Evolutionary conservation across 2,888 invertebrate species (phyloP).

Genomic region (Pogonocherus hispidulus): DNA sequence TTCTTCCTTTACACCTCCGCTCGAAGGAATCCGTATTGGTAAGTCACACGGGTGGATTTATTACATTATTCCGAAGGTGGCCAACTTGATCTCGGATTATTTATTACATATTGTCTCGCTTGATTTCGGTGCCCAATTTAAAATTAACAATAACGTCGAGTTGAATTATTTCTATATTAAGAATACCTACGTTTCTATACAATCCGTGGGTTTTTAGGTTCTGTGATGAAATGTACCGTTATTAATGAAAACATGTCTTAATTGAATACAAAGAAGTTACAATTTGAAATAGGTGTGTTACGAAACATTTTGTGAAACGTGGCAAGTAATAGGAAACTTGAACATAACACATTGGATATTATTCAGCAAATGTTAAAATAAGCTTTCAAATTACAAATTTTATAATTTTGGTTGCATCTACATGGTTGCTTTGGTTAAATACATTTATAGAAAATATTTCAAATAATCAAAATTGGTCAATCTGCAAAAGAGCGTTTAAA

Average conservation of each 20-base stretch:
- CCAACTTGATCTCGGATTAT: conserved; percentile 40
- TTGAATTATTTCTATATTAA: conserved; percentile 44
- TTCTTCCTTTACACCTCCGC: conserved; percentile 27
- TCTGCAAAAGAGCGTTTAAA: too few relatives aligned
- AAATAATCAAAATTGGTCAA: too few relatives aligned
- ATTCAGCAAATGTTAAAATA: too few relatives aligned
- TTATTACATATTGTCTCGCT: conserved; percentile 43
- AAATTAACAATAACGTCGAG: conserved; percentile 38
- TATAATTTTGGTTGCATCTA: too few relatives aligned
- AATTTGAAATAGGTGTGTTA: background rate
- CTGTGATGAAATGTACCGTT: background rate
- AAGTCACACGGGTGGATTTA: conserved; percentile 41
- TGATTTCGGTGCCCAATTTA: conserved; percentile 38
- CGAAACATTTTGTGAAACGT: background rate
- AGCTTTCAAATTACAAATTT: too few relatives aligned
- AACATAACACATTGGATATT: too few relatives aligned
- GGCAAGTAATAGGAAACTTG: too few relatives aligned
- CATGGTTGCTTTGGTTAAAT: too few relatives aligned
- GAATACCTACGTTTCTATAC: too few relatives aligned
- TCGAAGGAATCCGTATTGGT: conserved; percentile 32
- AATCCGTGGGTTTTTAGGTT: background rate
- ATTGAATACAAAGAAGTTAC: background rate
- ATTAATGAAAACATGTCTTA: background rate
- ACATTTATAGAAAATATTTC: too few relatives aligned
- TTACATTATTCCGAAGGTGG: conserved; percentile 40